A percentile compares a stretch with the other conserved stretches of the same genome.
Conservation (phyloP, 2,797 vertebrate species). For the Atherinosoma microstoma region DNA sequence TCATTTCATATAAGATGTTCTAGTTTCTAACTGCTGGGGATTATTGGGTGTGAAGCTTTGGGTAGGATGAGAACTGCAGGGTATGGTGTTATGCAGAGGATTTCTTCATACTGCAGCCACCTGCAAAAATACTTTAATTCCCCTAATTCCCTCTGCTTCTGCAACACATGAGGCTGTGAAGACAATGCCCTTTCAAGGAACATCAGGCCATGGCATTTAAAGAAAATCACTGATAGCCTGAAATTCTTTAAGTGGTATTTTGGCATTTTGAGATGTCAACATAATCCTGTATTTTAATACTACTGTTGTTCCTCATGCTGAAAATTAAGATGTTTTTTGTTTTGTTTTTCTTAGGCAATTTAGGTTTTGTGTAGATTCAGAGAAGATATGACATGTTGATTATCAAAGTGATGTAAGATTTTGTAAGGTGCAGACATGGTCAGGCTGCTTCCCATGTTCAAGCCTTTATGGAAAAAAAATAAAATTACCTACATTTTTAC, state of each 20-base stretch:
- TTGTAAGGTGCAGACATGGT: not conserved
- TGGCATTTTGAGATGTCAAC: not conserved
- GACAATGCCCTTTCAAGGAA: conserved; percentile 4
- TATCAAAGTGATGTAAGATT: not conserved
- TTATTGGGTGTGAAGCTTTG: conserved; percentile 46
- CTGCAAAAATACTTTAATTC: conserved; percentile 27
- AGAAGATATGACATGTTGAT: not conserved
- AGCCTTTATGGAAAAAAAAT: not conserved
- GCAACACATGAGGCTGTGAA: conserved; percentile 14
- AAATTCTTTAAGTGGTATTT: conserved; percentile 9
- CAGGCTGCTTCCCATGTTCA: not conserved
- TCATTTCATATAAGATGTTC: conserved; percentile 35
- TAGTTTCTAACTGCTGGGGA: conserved; percentile 43
- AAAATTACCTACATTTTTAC: not conserved
- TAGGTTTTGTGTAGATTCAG: not conserved
- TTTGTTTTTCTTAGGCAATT: not conserved
- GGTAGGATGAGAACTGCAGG: conserved; percentile 43
- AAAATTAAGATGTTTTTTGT: not conserved
- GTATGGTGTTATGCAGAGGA: conserved; percentile 31
- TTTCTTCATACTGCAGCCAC: conserved; percentile 34
- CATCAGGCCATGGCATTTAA: conserved; percentile 8
- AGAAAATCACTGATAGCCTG: not conserved
- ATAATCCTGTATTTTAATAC: not conserved
- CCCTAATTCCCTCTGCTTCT: conserved; percentile 7
- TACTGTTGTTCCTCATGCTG: no score